Conservation (phyloP, 1,140 invertebrate species). For the Drosophila rhopaloa region DNA sequence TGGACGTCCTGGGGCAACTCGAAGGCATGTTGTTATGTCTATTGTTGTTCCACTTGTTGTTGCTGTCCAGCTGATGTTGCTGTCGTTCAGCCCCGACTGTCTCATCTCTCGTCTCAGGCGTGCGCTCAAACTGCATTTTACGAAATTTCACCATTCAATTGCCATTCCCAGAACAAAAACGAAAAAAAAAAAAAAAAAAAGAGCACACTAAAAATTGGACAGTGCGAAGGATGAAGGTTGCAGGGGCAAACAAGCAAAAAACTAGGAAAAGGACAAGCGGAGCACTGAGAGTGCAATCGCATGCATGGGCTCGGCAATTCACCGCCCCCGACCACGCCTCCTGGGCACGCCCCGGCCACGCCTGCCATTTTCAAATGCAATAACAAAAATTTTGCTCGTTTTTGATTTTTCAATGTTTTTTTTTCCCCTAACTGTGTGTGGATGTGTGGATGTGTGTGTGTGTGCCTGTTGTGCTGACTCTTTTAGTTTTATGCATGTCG, state of each 20-base stretch:
- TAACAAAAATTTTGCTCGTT: constrained; percentile 76
- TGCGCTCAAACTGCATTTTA: constrained; percentile 78
- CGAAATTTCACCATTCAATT: constrained; percentile 79
- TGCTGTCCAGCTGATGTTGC: constrained; percentile 10
- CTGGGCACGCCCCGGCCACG: constrained; percentile 56
- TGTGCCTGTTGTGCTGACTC: constrained; percentile 66
- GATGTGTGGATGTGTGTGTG: too few species aligned
- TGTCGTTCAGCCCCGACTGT: constrained; percentile 37
- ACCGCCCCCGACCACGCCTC: constrained; percentile 45
- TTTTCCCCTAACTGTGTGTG: neutral
- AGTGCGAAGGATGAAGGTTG: constrained; percentile 9
- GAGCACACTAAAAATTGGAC: constrained; percentile 23
- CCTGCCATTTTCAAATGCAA: constrained; percentile 80
- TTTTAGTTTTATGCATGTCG: constrained; percentile 81
- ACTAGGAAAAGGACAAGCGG: constrained; percentile 41
- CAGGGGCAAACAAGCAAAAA: constrained; percentile 30
- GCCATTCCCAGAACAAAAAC: constrained; percentile 58
- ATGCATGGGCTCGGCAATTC: constrained; percentile 68
- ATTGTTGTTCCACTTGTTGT: constrained; percentile 49
- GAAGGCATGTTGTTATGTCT: constrained; percentile 66
- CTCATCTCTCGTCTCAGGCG: constrained; percentile 64
- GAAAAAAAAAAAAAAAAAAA: constrained; percentile 10
- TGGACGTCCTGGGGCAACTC: constrained; percentile 22
- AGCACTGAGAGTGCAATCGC: constrained; percentile 61
- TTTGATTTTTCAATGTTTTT: constrained; percentile 68